phyloP scores from a whole-genome alignment of 2,888 invertebrate species.

The Baronia brevicornis region DNA sequence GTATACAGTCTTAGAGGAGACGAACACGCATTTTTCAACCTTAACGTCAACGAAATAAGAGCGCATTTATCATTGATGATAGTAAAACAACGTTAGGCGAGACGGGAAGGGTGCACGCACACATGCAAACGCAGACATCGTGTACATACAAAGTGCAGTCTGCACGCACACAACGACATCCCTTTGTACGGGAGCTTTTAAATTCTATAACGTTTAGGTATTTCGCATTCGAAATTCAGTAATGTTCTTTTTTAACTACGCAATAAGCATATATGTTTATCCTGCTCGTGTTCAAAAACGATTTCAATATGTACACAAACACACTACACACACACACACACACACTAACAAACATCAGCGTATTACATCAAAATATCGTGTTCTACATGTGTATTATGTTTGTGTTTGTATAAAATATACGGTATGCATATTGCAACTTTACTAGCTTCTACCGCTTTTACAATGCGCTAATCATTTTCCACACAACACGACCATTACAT shows the following conservation, averaged over 20 bases:
- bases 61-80: conserved; percentile 3
- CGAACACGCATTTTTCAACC: conserved; percentile 24
- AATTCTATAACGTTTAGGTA: conserved; percentile 12
- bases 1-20: conserved; percentile 13
- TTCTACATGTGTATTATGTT: conserved; percentile 14
- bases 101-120: conserved; percentile 68
- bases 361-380: conserved; percentile 22
- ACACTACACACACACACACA: conserved; percentile 4
- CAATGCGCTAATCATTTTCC: no score
- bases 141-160: conserved; percentile 54
- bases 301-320: conserved; percentile 9
- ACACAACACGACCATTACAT: no score
- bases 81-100: conserved; percentile 29
- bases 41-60: conserved; percentile 20
- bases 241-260: conserved; percentile 14
- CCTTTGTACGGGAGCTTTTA: conserved; percentile 21
- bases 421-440: conserved; percentile 14
- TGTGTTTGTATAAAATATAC: conserved; percentile 17
- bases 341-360: conserved; percentile 18
- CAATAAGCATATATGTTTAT: conserved; percentile 13
- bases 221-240: conserved; percentile 16
- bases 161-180: conserved; percentile 36
- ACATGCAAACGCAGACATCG: conserved; percentile 38
- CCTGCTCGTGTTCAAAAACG: no score
- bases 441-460: conserved; percentile 8